A percentile compares a stretch with the other conserved stretches of the same genome.
These are phyloP conservation scores for Parotocinclus haroldoi DNA, from an alignment of 2,797 vertebrate genomes.

Conservation along the genomic window DNA sequence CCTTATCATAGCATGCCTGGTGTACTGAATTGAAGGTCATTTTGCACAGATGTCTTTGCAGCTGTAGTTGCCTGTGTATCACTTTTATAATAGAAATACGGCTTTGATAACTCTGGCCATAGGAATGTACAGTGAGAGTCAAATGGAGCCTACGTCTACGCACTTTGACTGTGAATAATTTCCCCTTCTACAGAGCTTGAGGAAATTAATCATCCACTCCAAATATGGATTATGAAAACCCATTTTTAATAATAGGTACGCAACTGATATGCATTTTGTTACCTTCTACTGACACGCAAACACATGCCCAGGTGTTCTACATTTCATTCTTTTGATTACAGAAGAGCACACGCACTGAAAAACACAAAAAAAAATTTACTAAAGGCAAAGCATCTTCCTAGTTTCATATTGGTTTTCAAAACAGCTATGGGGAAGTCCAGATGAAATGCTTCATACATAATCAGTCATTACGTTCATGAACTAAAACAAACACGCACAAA, in stretches of 20 bases:
- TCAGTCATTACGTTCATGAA: no score
- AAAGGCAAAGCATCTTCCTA: no score
- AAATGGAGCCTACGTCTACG: not conserved
- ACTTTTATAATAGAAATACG: constrained; percentile 2
- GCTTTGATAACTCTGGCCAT: not conserved
- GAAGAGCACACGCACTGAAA: no score
- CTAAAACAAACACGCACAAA: no score
- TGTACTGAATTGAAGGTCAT: constrained; percentile 3
- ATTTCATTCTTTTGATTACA: no score
- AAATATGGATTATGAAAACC: constrained; percentile 31
- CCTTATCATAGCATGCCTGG: not conserved
- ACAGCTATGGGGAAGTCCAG: no score
- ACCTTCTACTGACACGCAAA: not conserved
- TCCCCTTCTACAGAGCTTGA: not conserved
- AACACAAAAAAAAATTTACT: no score
- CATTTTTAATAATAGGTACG: constrained; percentile 12
- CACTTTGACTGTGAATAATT: not conserved
- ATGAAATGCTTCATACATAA: no score
- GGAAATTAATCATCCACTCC: constrained; percentile 40
- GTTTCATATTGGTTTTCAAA: no score
- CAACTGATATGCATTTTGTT: constrained; percentile 23
- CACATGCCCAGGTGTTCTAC: not conserved
- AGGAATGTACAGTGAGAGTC: not conserved
- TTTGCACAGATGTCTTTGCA: constrained; percentile 14
- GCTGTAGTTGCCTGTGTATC: not conserved